Base-by-base conservation (phyloP, 2,888 invertebrate genomes). In the Sarcophaga subvicina region DNA sequence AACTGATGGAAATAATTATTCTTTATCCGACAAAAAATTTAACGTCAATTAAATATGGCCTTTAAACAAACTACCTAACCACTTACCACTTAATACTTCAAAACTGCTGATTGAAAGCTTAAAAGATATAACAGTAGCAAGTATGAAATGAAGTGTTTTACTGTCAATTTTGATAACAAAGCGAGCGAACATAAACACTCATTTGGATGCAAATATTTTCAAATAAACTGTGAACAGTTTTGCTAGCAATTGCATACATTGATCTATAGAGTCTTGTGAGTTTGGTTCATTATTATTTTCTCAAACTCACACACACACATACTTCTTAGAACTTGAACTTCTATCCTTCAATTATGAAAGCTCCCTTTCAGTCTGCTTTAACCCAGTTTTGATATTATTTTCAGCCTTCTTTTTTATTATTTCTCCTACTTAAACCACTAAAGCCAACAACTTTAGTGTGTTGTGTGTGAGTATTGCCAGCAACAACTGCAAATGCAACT, bases 351-450 rank as follows among this genome's bases (percentile, higher is more conserved):
- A 54, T 14, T 54, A 59, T 0, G 60, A 14, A 14, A 22, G 1
- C 22, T 22, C 1, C 60, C 45, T 66, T 37, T 49, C 45, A 27
- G 1, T 20, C 70, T 20, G 17, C 47, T 20, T 86, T 83, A 86
- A 86, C 83, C 86, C n/a, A 83, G 80, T 80, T 86, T 54, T 60
- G 12, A 11, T 77, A 77, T 59, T 71, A n/a, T 70, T 45, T 64
- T 81, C 45, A 71, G 59, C 59, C 5, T 49, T 63, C 45, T 69
- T 63, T 37, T n/a, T 63, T 63, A 0, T 20, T 47, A 11, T 60
- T 77, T 67, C 20, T 67, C 27, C 66, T 22, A 62, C 70, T 25
- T 59, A 77, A 80, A 63, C 45, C 76, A 77, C 72, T 80, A 70
- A 77, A 79, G 14, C 63, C 80, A 27, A 49, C 14, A 72, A 60